Evolutionary conservation across 1,140 invertebrate genomes (phyloP).

Genomic region (Euura lappo): DNA sequence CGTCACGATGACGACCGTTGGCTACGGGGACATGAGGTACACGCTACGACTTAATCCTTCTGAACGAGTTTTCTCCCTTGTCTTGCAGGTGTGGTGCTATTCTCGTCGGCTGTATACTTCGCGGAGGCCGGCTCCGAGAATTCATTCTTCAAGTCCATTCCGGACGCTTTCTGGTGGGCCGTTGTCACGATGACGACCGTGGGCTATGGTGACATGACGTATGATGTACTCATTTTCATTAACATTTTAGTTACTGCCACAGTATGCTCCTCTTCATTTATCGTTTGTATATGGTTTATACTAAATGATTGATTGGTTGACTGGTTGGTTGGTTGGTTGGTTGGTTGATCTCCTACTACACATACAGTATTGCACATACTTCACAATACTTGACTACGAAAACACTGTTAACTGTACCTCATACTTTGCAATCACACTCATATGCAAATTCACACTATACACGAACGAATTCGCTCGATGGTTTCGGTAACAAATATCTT

Average conservation of each 20-base stretch:
- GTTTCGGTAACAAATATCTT: too few relatives aligned
- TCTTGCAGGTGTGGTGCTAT: slow-evolving; percentile 94
- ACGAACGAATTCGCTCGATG: too few relatives aligned
- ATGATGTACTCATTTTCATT: slow-evolving; percentile 80
- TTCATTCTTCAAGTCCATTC: slow-evolving; percentile 97
- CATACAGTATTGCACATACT: too few relatives aligned
- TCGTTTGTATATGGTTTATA: slow-evolving; percentile 42
- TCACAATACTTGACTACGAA: too few relatives aligned
- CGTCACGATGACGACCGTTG: slow-evolving; percentile 98
- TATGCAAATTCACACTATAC: too few relatives aligned
- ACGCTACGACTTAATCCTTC: slow-evolving; percentile 54
- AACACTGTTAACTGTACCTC: too few relatives aligned
- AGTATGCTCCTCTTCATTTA: slow-evolving; percentile 50
- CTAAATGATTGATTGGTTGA: slow-evolving; percentile 33
- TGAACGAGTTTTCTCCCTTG: slow-evolving; percentile 59
- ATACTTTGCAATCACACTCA: too few relatives aligned
- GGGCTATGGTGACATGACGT: slow-evolving; percentile 99
- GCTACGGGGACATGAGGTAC: slow-evolving; percentile 98
- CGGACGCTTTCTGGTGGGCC: slow-evolving; percentile 96
- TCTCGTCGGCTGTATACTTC: slow-evolving; percentile 98
- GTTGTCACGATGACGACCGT: slow-evolving; percentile 84
- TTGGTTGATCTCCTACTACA: not conserved
- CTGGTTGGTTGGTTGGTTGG: slow-evolving; percentile 11
- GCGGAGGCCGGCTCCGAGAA: slow-evolving; percentile 95
- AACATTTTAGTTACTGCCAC: slow-evolving; percentile 62